Evolutionary conservation across 1,140 invertebrate genomes (phyloP), one percentile per base, ranked within the genome.

Genomic region (Caligus rogercresseyi): DNA sequence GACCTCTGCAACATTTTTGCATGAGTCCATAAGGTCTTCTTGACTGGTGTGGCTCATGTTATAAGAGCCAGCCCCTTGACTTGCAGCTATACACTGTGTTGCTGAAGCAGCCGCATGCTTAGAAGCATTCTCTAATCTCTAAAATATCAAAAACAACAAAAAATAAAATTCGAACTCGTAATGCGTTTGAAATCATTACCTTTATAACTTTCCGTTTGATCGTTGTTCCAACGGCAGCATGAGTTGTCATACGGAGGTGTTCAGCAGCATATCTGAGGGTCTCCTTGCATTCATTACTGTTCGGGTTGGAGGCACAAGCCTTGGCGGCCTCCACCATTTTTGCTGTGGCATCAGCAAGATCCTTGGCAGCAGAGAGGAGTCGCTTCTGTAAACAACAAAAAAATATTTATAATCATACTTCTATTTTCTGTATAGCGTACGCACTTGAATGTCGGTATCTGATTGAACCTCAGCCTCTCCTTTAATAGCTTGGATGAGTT

Each of bases 291-390:
- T 80, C 77, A 0, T 82, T 79, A 67, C 95, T 90, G 70, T 84
- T 80, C 0, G 89, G 91, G 71, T 82, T 83, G 24, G 81, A 82
- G 14, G 89, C 87, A 74, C 89, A 93, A 3, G 86, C 81, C 65
- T 96, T 82, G 0, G 95, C 94, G 1, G 94, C 93, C 73, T 98
- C 93, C 1, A 96, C 91, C 83, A 97, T 87, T 66, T 85, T 81
- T 0, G 90, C 86, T 0, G 95, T 98, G 4, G 94, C 94, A 74
- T 98, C 92, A 1, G 94, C 93, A 14, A 98, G 75, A 54, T 86
- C 77, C 73, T 93, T 95, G 3, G 91, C 89, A 0, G 91, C 91
- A 0, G 89, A 90, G 52, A 97, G 73, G 3, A 98, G 72, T 65
- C 89, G 80, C 61, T 87, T 81, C 70, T 98, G 92, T 14, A 23